Conservation (phyloP, 2,797 vertebrate genomes). For the Neopelma chrysocephalum region DNA sequence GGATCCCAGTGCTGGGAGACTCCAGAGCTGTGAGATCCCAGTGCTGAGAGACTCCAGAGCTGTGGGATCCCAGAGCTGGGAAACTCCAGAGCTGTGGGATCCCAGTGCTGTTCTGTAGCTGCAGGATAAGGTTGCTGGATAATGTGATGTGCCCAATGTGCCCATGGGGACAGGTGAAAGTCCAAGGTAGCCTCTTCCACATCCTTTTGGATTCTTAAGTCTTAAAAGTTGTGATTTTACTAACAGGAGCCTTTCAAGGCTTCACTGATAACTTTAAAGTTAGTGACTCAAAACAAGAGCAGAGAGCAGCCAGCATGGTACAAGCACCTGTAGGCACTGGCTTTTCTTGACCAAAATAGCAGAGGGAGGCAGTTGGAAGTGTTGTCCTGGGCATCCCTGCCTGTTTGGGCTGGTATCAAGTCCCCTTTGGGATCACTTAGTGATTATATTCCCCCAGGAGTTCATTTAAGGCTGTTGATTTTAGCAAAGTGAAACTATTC, state of each 20-base stretch:
- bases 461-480: neutral
- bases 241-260: neutral
- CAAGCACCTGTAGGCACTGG: neutral
- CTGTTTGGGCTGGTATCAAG: neutral
- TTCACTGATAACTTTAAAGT: neutral
- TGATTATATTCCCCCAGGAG: neutral
- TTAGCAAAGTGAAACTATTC: conserved; percentile 6
- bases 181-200: neutral
- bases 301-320: neutral
- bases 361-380: neutral
- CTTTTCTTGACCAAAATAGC: neutral
- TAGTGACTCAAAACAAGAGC: neutral
- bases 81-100: neutral
- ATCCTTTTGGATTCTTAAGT: neutral
- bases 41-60: neutral
- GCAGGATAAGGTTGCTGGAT: neutral
- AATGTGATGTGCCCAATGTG: neutral
- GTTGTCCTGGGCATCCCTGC: neutral
- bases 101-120: neutral
- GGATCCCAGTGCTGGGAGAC: neutral
- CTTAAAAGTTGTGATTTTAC: accelerated
- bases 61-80: neutral
- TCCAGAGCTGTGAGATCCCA: neutral
- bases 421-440: neutral
- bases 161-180: neutral